These are phyloP conservation scores for Hucho hucho DNA, from an alignment of 2,113 vertebrate genomes.

Conservation along the genomic window DNA sequence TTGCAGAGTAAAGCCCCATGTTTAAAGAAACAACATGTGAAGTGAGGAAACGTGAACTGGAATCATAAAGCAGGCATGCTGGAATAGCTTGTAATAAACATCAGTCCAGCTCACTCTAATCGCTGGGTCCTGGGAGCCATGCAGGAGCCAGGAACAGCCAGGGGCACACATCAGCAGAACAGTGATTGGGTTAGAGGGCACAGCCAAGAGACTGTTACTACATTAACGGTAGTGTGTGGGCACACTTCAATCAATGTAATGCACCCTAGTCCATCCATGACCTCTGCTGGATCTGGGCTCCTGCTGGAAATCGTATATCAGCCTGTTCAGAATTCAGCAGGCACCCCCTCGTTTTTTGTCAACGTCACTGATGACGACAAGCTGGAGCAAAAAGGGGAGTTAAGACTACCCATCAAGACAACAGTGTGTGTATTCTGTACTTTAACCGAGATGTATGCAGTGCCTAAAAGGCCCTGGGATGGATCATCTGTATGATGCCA, in stretches of 20 bases:
- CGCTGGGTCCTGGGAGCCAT: slow-evolving; percentile 52
- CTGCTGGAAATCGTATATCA: not conserved
- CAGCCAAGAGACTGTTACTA: slow-evolving; percentile 53
- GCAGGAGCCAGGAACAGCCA: slow-evolving; percentile 49
- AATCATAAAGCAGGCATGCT: not conserved
- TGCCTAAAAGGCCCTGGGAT: too few relatives aligned
- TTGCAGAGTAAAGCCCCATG: not conserved
- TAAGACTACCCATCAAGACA: too few relatives aligned
- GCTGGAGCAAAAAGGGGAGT: too few relatives aligned
- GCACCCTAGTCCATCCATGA: slow-evolving; percentile 55
- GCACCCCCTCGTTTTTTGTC: not conserved
- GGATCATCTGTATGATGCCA: too few relatives aligned
- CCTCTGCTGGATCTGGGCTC: slow-evolving; percentile 44
- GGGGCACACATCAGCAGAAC: slow-evolving; percentile 35
- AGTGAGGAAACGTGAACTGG: not conserved
- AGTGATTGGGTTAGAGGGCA: slow-evolving; percentile 66
- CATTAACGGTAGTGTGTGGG: slow-evolving; percentile 45
- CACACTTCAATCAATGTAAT: slow-evolving; percentile 64
- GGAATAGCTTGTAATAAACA: slow-evolving; percentile 53
- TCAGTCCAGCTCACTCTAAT: slow-evolving; percentile 63
- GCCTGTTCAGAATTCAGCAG: not conserved
- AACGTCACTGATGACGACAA: not conserved
- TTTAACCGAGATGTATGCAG: too few relatives aligned
- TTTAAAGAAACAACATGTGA: not conserved
- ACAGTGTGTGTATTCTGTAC: too few relatives aligned